Base-by-base conservation (phyloP, 2,888 invertebrate species). In the Atrina japonica region DNA sequence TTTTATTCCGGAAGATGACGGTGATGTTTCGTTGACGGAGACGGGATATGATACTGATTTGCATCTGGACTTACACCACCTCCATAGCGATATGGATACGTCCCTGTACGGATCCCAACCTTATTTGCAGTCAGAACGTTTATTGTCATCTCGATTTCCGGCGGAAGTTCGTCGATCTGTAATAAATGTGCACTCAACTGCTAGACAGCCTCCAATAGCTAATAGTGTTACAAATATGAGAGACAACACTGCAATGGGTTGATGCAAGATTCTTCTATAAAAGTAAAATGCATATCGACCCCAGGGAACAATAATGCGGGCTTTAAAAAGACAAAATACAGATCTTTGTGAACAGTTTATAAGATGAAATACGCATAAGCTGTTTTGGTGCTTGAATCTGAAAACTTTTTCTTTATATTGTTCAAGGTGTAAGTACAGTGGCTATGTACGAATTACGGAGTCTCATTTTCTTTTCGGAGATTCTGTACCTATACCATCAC, bases 1-100 rank as follows among this genome's bases (percentile, higher is more conserved):
- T 9, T 59, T 74, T 21, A 82, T 82, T 55, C 80, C 79, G n/a
- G 81, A 82, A 25, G 81, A 82, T 41, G 81, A 82, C 45, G 81
- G 78, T 35, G 74, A 75, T 65, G 68, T 80, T 30, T 82, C 81
- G n/a, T 67, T 82, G 21, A 80, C 81, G n/a, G 81, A 82, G 45
- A 78, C 81, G 14, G 71, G 73, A n/a, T 78, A 78, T 66, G 66
- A 67, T 27, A 70, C 70, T 30, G 77, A 80, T 21, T 70, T 82
- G 9, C 77, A 80, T 47, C 60, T 78, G 18, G 78, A 81, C 50
- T 73, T 81, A 16, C 79, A 81, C 45, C 70, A 79, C 50, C 67
- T 81, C 47, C 70, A 77, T 23, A 79, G 70, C 43, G 70, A 70
- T 30, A 47, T 77, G 21, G 77, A 79, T 47, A 79, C 79, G 9